These are phyloP conservation scores for Leptonema lineaticorne DNA, from an alignment of 1,140 invertebrate species.

Conservation along the genomic window DNA sequence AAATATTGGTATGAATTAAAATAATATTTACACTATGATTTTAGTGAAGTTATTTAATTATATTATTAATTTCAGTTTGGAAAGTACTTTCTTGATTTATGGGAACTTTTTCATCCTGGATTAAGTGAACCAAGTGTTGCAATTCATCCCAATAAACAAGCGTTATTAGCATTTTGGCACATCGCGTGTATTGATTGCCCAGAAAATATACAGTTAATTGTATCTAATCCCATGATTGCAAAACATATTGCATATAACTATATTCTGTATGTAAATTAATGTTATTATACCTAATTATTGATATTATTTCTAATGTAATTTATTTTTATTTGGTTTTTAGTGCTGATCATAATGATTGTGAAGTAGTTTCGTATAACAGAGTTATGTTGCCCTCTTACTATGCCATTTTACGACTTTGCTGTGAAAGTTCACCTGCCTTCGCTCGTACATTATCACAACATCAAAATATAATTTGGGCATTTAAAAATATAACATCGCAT, in stretches of 20 bases:
- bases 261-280: conserved; percentile 75
- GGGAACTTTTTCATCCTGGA: conserved; percentile 92
- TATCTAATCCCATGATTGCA: conserved; percentile 78
- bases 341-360: conserved; percentile 93
- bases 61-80: conserved; percentile 65
- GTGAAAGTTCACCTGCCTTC: conserved; percentile 81
- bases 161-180: conserved; percentile 89
- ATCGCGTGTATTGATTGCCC: conserved; percentile 88
- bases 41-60: conserved; percentile 13
- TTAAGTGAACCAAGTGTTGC: conserved; percentile 93
- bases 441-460: conserved; percentile 84
- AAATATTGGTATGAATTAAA: conserved; percentile 74
- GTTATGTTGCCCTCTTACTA: conserved; percentile 95
- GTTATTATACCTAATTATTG: not conserved
- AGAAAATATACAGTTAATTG: conserved; percentile 86
- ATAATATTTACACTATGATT: conserved; percentile 17
- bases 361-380: conserved; percentile 90
- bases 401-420: conserved; percentile 84
- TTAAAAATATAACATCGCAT: conserved; percentile 93
- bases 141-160: conserved; percentile 94
- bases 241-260: conserved; percentile 97
- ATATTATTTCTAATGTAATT: not conserved
- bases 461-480: conserved; percentile 95
- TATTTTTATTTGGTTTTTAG: conserved; percentile 51
- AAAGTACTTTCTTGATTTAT: conserved; percentile 86